A percentile compares a stretch with the other conserved stretches of the same genome.
phyloP scores from a whole-genome alignment of 1,140 invertebrate species.

The Eriocheir sinensis region DNA sequence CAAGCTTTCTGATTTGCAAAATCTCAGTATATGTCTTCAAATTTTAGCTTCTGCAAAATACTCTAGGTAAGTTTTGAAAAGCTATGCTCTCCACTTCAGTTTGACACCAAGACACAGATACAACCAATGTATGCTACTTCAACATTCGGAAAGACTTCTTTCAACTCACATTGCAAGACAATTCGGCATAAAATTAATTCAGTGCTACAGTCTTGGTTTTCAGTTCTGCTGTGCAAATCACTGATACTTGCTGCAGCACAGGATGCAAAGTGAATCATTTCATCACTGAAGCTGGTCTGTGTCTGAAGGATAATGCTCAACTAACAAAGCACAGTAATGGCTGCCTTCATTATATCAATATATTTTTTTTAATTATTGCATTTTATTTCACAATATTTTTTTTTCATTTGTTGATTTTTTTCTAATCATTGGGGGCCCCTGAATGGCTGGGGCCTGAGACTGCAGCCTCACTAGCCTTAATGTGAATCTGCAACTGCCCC shows the following conservation, averaged over 20 bases:
- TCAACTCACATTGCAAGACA: conserved; percentile 39
- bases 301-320: conserved; percentile 30
- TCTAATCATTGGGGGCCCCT: conserved; percentile 24
- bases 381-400: too few relatives aligned
- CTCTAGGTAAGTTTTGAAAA: neutral
- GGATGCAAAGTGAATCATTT: conserved; percentile 50
- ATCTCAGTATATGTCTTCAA: neutral
- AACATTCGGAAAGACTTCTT: conserved; percentile 46
- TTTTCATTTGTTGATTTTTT: too few relatives aligned
- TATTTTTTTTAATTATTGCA: too few relatives aligned
- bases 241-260: conserved; percentile 40
- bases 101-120: conserved; percentile 40
- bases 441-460: neutral
- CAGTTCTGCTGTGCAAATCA: conserved; percentile 32
- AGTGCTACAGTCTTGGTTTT: conserved; percentile 54
- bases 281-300: conserved; percentile 52
- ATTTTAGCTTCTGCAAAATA: too few relatives aligned
- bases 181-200: conserved; percentile 48
- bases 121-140: conserved; percentile 3
- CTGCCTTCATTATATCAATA: too few relatives aligned
- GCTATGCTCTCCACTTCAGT: conserved; percentile 16
- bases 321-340: too few relatives aligned
- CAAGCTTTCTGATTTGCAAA: too few relatives aligned
- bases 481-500: conserved; percentile 5
- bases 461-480: conserved; percentile 27